Base-by-base conservation (phyloP, 1,140 invertebrate species). In the Telenomus remus region DNA sequence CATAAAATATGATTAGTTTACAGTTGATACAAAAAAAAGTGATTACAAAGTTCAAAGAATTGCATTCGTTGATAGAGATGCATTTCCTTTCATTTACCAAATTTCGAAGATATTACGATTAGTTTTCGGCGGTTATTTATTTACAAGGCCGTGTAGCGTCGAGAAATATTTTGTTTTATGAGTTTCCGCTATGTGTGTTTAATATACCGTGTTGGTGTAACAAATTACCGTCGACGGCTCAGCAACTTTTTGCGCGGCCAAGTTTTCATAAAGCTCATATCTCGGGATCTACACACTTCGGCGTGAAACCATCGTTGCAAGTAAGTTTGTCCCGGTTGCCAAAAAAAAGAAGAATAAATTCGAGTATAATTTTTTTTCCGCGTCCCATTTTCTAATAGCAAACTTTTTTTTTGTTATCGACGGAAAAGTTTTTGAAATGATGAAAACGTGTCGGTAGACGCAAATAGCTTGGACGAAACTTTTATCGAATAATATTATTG, bases 251-350 rank as follows among this genome's bases (percentile, higher is more conserved):
- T 71, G 51, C 53, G 43, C 46, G 68, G 39, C 59, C 46, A 71
- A 71, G 68, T 71, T 71, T 71, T 71, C 57, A 71, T 71, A 71
- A 71, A 63, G 59, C 68, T 63, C 47, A 46, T 71, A 63, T 71
- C 68, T 57, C 39, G n/a, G 59, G 55, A 63, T 71, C 66, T 70
- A 70, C 57, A 63, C 57, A 27, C 19, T 27, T 70, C 55, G 35
- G 51, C 68, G 46, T 16, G 54, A 64, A 72, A 54, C 48, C 69
- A 71, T 64, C 59, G 13, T 27, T 4, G 9, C 7, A 64, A 71
- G 57, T 57, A 71, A 64, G 49, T 71, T 71, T 27, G 27, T 49
- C 42, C 35, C 57, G 34, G 68, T 53, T 72, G 69, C 59, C 60
- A 71, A 65, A 72, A 51, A 72, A 72, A 48, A 54, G 53, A 71